phyloP scores from a whole-genome alignment of 2,797 vertebrate genomes.

The Poecile montanus region DNA sequence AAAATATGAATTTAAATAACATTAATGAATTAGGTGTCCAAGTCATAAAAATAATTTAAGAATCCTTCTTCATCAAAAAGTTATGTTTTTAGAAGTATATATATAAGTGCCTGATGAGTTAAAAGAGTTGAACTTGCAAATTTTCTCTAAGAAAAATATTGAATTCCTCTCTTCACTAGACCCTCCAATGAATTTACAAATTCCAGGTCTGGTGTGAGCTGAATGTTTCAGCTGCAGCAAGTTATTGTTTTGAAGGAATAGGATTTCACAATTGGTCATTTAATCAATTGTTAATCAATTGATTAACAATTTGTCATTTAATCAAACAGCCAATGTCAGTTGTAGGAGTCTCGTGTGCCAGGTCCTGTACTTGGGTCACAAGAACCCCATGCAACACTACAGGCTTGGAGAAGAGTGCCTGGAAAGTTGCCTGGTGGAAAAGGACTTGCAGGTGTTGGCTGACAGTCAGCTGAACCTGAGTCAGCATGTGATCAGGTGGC shows the following conservation, averaged over 20 bases:
- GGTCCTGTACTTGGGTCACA: not conserved
- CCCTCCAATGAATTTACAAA: not conserved
- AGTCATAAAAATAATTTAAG: not conserved
- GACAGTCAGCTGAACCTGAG: not conserved
- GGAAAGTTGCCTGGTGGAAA: not conserved
- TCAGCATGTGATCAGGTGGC: not conserved
- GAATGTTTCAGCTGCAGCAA: not conserved
- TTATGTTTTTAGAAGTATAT: not conserved
- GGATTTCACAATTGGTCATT: not conserved
- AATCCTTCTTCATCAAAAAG: not conserved
- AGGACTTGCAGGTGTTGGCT: not conserved
- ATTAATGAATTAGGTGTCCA: not conserved
- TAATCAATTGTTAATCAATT: not conserved
- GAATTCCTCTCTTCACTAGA: not conserved
- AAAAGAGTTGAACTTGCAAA: not conserved
- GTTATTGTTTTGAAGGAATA: not conserved
- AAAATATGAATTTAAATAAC: constrained; percentile 9
- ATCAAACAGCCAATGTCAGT: rapidly evolving
- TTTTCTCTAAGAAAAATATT: not conserved
- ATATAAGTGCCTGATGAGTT: not conserved
- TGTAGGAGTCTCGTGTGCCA: not conserved
- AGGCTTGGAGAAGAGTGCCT: not conserved
- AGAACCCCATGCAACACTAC: too few relatives aligned
- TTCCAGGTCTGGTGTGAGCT: not conserved
- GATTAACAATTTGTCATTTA: not conserved